These are phyloP conservation scores for Antedon mediterranea DNA, from an alignment of 53 echinoderm and acorn worm species.

Conservation along the genomic window DNA sequence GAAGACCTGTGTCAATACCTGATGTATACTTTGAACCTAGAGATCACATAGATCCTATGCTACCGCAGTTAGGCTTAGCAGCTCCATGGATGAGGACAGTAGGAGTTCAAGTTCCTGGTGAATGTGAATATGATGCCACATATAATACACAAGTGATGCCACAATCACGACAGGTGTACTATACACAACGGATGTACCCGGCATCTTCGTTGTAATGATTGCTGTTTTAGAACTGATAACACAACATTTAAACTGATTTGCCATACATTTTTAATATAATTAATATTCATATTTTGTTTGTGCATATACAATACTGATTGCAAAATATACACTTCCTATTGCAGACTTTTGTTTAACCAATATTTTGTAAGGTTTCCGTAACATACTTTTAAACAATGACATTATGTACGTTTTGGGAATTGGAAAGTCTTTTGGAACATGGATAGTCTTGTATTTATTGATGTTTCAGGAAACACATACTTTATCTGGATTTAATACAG, in stretches of 20 bases:
- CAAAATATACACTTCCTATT: too few species aligned
- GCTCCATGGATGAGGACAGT: slow-evolving; percentile 1
- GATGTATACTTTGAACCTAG: background rate
- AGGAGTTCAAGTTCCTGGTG: slow-evolving; percentile 1
- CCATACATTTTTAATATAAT: background rate
- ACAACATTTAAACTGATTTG: background rate
- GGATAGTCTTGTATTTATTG: background rate
- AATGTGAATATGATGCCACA: background rate
- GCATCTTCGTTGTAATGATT: background rate
- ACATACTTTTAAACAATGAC: too few species aligned
- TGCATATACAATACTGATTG: too few species aligned
- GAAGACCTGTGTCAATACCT: background rate
- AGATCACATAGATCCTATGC: background rate
- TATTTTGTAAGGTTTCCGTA: too few species aligned
- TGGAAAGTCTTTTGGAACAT: too few species aligned
- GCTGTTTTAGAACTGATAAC: too few species aligned
- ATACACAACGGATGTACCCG: background rate
- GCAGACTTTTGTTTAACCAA: too few species aligned
- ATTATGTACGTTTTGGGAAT: too few species aligned
- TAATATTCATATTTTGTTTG: too few species aligned
- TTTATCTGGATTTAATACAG: background rate
- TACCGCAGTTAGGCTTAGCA: background rate
- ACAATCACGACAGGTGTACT: background rate
- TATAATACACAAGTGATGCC: background rate
- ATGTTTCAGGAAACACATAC: background rate